Conservation (phyloP, 2,113 vertebrate species). For the Abramis brama region DNA sequence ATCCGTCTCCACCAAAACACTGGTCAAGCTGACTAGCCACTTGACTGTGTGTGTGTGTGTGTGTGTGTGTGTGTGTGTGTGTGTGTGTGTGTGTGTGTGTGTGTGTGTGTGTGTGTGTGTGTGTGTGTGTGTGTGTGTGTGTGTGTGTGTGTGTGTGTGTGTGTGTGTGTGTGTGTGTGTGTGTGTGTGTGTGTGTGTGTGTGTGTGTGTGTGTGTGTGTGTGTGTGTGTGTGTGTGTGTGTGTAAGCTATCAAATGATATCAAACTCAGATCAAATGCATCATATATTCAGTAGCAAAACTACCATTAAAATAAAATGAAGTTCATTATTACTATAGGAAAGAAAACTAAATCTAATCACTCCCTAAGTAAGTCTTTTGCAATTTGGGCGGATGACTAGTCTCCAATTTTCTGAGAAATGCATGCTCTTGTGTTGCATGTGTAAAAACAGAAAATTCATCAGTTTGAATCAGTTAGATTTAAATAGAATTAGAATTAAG, state of each 20-base stretch:
- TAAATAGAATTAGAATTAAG: too few relatives aligned
- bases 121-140: background rate
- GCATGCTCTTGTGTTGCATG: conserved; percentile 23
- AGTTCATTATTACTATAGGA: background rate
- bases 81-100: background rate
- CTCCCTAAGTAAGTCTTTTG: too few relatives aligned
- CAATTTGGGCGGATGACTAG: background rate
- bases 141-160: background rate
- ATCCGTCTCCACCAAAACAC: background rate
- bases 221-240: background rate
- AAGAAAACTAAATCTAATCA: background rate
- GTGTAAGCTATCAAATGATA: background rate
- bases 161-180: too few relatives aligned
- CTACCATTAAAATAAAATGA: background rate
- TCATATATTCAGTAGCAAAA: background rate
- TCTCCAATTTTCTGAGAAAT: background rate
- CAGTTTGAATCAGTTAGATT: background rate
- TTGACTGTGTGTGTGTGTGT: background rate
- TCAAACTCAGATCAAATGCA: background rate
- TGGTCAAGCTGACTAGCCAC: background rate
- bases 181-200: background rate
- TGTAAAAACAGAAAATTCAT: background rate
- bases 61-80: background rate
- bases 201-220: background rate
- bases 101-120: background rate